Conservation (phyloP, 1,140 invertebrate species). For the Ceratina australensis region DNA sequence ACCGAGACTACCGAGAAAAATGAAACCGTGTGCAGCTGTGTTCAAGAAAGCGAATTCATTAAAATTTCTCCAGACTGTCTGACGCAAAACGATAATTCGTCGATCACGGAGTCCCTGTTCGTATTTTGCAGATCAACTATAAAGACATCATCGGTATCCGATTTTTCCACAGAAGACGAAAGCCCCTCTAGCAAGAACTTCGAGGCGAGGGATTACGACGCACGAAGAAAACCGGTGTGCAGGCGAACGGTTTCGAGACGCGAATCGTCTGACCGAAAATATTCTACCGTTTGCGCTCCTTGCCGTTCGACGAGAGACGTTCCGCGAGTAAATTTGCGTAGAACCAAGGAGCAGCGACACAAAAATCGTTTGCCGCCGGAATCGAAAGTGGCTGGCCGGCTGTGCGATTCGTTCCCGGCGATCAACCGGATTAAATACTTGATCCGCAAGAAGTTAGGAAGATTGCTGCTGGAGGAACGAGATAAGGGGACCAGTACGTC, state of each 20-base stretch:
- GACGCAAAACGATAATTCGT: background rate
- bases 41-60: background rate
- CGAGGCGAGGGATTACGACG: background rate
- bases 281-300: background rate
- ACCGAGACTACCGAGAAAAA: background rate
- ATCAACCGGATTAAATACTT: constrained; percentile 53
- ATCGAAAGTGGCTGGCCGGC: background rate
- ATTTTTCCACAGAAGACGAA: background rate
- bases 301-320: background rate
- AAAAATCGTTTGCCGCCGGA: background rate
- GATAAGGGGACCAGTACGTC: constrained; percentile 7
- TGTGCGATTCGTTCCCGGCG: constrained; percentile 26
- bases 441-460: constrained; percentile 53
- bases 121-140: background rate
- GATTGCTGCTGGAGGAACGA: constrained; percentile 35
- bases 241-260: no score
- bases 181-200: background rate
- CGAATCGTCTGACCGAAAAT: background rate
- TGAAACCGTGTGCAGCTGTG: background rate
- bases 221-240: background rate
- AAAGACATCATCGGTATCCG: background rate
- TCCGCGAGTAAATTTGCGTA: background rate
- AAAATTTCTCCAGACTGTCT: background rate
- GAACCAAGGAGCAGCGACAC: background rate
- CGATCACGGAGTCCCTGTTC: background rate